Evolutionary conservation across 2,888 invertebrate genomes (phyloP), one percentile per base, ranked within the genome.

Genomic region (Pyrrhosoma nymphula): DNA sequence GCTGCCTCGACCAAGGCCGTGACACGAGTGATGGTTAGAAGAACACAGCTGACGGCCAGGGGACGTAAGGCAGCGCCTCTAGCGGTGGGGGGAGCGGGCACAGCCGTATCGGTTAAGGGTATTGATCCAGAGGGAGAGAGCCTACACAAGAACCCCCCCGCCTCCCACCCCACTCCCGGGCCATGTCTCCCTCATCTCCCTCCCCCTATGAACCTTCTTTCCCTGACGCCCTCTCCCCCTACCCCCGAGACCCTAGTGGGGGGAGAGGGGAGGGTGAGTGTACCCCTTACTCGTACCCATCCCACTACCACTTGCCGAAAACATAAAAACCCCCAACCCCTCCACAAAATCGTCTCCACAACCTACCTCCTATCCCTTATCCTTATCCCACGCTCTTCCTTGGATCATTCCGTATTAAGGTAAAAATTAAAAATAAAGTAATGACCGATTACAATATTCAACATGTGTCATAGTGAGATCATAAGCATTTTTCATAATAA

Each of bases 21-120:
- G 93, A 93, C 93, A 93, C 93, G 93, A 93, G 93, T 93, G 93
- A 35, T 35, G 69, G 69, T n/a, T 69, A 18, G 69, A 63, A 39
- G 60, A 91, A 39, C 93, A 93, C 93, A 93, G 93, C 93, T 93
- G 93, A 93, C 93, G 63, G 93, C 60, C 39, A 60, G 60, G 91
- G 26, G 91, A 39, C 93, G 93, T 47, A 69, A 20, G 69, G 16
- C n/a, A 75, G 93, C 93, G 93, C 93, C 93, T 93, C 69, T 93
- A 39, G 60, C 69, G 93, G 93, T 14, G 69, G 47, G n/a, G 69
- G 69, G 93, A 93, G 56, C 26, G 69, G 63, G 69, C 63, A 75
- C 47, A 63, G 69, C 93, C 93, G 93, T 69, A 93, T 69, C 93
- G 93, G 93, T 39, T 69, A 55, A 69, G 69, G 93, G 93, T 93